phyloP scores from a whole-genome alignment of 2,113 vertebrate species.

The Nycticorax nycticorax region DNA sequence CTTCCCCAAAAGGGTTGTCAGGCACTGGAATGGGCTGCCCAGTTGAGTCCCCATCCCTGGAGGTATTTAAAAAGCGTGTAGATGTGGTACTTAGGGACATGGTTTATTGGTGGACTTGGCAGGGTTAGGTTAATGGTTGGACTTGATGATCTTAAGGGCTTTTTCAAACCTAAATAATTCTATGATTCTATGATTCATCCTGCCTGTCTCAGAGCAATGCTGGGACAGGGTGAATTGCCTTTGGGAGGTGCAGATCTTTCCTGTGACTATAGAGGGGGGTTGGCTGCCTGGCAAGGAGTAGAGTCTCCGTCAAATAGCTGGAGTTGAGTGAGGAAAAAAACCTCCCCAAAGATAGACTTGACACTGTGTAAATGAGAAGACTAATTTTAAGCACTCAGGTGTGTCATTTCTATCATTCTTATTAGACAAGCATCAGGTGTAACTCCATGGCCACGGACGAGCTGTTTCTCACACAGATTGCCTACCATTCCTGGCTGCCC shows the following conservation, averaged over 20 bases:
- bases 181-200: not conserved
- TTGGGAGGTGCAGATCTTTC: not conserved
- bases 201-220: not conserved
- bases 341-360: not conserved
- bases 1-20: not conserved
- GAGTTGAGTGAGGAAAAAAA: not conserved
- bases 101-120: not conserved
- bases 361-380: not conserved
- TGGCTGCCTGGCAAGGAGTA: not conserved
- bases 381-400: not conserved
- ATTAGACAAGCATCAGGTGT: not conserved
- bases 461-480: not conserved
- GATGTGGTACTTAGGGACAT: not conserved
- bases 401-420: constrained; percentile 1
- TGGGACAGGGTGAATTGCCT: not conserved
- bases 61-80: not conserved
- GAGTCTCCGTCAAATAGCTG: not conserved
- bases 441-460: not conserved
- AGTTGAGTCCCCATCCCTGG: too few relatives aligned
- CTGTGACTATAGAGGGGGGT: not conserved
- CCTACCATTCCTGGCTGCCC: not conserved
- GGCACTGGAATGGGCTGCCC: not conserved
- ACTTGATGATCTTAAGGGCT: not conserved
- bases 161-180: not conserved
- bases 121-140: not conserved